These are phyloP conservation scores for Catharus bicknelli DNA, from an alignment of 2,113 vertebrate genomes.

Conservation along the genomic window DNA sequence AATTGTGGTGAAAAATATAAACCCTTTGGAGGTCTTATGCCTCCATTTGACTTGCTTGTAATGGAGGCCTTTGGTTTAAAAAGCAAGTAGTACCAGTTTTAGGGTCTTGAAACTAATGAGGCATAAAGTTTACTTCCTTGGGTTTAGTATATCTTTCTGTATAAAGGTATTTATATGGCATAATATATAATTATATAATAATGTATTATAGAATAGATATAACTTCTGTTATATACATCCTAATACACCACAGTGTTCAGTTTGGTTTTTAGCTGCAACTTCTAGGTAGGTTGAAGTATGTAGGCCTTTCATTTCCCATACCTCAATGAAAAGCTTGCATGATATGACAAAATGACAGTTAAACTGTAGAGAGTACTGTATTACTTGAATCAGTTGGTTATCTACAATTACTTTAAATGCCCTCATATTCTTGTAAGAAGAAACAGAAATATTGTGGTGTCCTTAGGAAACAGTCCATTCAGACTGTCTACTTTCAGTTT, in stretches of 20 bases:
- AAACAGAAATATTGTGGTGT: background rate
- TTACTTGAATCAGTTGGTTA: background rate
- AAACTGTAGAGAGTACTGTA: background rate
- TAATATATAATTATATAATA: too few species aligned
- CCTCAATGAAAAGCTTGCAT: background rate
- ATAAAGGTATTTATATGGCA: background rate
- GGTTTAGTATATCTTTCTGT: background rate
- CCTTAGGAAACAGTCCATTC: background rate
- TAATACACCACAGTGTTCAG: background rate
- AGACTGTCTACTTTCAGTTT: background rate
- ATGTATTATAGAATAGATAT: too few species aligned
- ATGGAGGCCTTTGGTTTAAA: background rate
- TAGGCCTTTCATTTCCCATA: background rate
- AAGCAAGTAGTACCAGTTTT: background rate
- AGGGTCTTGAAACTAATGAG: background rate
- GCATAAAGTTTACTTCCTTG: background rate
- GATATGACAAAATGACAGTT: background rate
- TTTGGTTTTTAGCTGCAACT: background rate
- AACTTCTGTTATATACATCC: too few species aligned
- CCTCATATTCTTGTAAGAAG: background rate
- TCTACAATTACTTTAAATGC: background rate
- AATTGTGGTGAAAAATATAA: background rate
- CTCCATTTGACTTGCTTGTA: background rate
- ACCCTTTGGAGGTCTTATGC: background rate
- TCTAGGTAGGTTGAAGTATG: background rate